Evolutionary conservation across 2,888 invertebrate species (phyloP), one percentile per base, ranked within the genome.

Genomic region (Coremacera marginata): DNA sequence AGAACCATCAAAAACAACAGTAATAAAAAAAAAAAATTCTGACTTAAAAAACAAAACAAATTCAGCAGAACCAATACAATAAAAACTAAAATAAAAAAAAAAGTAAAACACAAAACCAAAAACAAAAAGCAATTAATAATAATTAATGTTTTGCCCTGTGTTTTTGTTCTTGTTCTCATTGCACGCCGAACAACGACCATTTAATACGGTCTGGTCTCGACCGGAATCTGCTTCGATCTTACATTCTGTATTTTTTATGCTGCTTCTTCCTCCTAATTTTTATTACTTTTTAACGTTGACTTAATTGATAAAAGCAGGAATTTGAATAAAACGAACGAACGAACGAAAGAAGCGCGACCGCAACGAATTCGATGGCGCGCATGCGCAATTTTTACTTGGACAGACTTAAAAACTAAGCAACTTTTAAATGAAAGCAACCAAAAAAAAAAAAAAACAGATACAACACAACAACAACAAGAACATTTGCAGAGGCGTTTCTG

Each of bases 401-500:
- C 44, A 37, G 16, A 65, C 34, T 37, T 19, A 34, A 14, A 44
- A 67, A 67, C 37, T 67, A 11, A 19, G 22, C 8, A 67, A 44
- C 44, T 34, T 16, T 60, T 4, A 57, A 57, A 11, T 57, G 16
- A 57, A 22, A 2, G 8, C 11, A 57, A n/a, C 22, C n/a, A n/a
- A n/a, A n/a, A n/a, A n/a, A n/a, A n/a, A 31, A 27, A 9, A 19
- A 37, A 37, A 44, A 67, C 22, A 67, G 37, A 37, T 8, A 67
- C 44, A 67, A 34, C 14, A 44, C 67, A 67, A 44, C 44, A 67
- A 67, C 67, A 67, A 34, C 31, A 16, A 7, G 8, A 57, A 22
- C 25, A 60, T 22, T 60, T 11, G 57, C 57, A 84, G 85, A 85
- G 84, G 86, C 86, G 86, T 86, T 86, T 82, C 84, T 85, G 85